phyloP scores from a whole-genome alignment of 2,888 invertebrate species.

The Drosophila ochracea region DNA sequence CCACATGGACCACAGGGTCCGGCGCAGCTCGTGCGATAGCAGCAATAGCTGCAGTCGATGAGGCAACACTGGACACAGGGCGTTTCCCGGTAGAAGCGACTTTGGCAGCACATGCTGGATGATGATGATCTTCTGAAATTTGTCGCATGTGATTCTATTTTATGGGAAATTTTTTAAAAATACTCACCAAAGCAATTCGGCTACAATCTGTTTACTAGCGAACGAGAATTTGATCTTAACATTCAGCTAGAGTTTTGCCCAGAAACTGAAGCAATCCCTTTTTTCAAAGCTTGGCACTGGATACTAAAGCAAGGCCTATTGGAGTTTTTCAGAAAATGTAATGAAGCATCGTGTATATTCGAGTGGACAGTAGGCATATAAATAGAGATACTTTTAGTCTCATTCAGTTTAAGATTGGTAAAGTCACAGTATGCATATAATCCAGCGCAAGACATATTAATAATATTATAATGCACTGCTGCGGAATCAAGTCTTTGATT shows the following conservation, averaged over 20 bases:
- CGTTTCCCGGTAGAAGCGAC: slow-evolving; percentile 61
- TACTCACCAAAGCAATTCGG: slow-evolving; percentile 10
- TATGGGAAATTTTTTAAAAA: too few relatives aligned
- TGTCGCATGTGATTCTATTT: neutral
- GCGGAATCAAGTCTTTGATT: too few relatives aligned
- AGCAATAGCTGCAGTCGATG: slow-evolving; percentile 63
- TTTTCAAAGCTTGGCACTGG: neutral
- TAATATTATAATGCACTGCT: too few relatives aligned
- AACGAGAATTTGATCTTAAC: neutral
- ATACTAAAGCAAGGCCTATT: slow-evolving; percentile 24
- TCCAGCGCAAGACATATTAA: neutral
- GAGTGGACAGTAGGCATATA: neutral
- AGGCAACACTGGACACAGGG: slow-evolving; percentile 67
- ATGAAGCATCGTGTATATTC: neutral
- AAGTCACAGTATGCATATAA: neutral
- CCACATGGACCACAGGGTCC: slow-evolving; percentile 47
- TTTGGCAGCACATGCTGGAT: slow-evolving; percentile 62
- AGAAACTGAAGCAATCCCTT: slow-evolving; percentile 1
- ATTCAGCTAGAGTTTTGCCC: neutral
- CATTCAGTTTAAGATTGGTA: neutral
- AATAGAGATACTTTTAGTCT: neutral
- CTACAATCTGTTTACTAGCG: neutral
- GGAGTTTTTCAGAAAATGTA: neutral
- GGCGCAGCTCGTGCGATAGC: slow-evolving; percentile 50
- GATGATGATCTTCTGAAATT: neutral